A percentile compares a stretch with the other conserved stretches of the same genome.
These are phyloP conservation scores for Actias luna DNA, from an alignment of 2,888 invertebrate species.

Conservation along the genomic window DNA sequence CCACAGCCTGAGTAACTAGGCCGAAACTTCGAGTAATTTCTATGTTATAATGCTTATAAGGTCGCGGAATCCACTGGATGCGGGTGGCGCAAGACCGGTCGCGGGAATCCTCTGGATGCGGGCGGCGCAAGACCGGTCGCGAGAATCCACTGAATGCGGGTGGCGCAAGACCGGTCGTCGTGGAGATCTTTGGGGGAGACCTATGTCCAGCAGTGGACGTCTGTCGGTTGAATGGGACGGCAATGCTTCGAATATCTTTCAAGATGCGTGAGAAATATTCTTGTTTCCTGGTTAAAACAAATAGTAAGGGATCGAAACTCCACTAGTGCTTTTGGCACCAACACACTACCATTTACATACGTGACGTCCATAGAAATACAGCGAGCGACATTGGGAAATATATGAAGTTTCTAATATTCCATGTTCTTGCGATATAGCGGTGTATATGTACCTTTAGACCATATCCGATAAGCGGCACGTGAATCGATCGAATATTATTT, in stretches of 20 bases:
- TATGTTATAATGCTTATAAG: no score
- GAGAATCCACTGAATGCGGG: no score
- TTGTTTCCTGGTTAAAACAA: background rate
- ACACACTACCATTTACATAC: constrained; percentile 27
- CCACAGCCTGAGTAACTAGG: no score
- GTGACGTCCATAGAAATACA: constrained; percentile 25
- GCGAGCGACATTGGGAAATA: constrained; percentile 1
- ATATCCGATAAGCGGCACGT: background rate
- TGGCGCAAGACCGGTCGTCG: no score
- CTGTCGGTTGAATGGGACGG: no score
- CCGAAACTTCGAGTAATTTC: no score
- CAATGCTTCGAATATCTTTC: background rate
- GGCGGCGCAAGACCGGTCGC: no score
- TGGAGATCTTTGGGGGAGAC: no score
- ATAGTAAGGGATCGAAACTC: constrained; percentile 15
- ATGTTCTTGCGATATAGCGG: background rate
- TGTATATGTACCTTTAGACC: background rate
- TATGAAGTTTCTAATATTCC: constrained; percentile 9
- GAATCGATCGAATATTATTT: background rate
- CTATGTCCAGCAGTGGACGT: no score
- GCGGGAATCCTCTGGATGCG: no score
- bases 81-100: no score
- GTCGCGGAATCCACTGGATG: no score
- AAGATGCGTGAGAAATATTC: background rate
- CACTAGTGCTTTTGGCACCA: constrained; percentile 35